Evolutionary conservation across 92 coral and sea anemone genomes (phyloP).

Genomic region (Montipora capitata): DNA sequence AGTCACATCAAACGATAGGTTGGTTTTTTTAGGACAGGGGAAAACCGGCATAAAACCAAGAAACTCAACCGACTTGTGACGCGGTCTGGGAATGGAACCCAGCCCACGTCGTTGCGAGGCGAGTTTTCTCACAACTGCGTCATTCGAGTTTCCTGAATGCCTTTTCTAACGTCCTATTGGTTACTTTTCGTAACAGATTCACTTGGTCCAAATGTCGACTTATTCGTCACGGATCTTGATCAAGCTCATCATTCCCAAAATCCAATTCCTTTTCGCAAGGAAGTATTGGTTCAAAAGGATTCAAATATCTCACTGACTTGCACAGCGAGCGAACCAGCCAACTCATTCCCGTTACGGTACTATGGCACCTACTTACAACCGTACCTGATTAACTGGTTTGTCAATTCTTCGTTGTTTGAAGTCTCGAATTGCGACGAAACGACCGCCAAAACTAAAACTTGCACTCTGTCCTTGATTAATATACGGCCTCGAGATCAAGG

Average conservation of each 20-base stretch:
- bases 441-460: constrained; percentile 18
- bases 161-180: too few relatives aligned
- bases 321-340: constrained; percentile 15
- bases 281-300: constrained; percentile 9
- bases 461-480: constrained; percentile 17
- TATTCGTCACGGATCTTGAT: constrained; percentile 6
- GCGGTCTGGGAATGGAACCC: too few relatives aligned
- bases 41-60: too few relatives aligned
- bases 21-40: too few relatives aligned
- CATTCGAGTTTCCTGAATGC: too few relatives aligned
- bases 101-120: too few relatives aligned
- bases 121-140: too few relatives aligned
- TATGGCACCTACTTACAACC: constrained; percentile 10
- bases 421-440: constrained; percentile 12
- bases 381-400: constrained; percentile 27
- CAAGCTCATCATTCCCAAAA: background rate
- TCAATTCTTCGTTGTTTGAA: constrained; percentile 5
- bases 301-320: constrained; percentile 30
- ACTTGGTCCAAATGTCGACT: constrained; percentile 13
- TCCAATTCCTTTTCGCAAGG: background rate
- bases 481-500: constrained; percentile 10
- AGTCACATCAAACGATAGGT: too few relatives aligned
- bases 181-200: background rate
- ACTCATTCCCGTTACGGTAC: background rate
- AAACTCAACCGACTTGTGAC: too few relatives aligned